These are phyloP conservation scores for Epinephelus cyanopodus DNA, from an alignment of 2,113 vertebrate genomes.

Conservation along the genomic window DNA sequence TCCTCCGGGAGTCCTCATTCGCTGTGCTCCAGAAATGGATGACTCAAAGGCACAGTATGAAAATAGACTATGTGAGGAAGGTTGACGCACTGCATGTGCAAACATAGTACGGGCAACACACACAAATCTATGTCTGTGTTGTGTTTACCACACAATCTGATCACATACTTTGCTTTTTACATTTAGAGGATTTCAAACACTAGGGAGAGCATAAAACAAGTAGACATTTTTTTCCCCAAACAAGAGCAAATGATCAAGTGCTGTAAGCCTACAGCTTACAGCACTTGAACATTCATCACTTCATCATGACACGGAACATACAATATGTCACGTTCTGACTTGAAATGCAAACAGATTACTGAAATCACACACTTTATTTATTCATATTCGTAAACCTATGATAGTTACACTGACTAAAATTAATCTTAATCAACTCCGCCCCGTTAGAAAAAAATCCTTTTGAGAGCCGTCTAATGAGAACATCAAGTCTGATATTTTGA, in stretches of 20 bases:
- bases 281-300: too few relatives aligned
- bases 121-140: conserved; percentile 45
- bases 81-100: conserved; percentile 69
- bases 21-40: conserved; percentile 80
- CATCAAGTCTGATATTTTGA: conserved; percentile 72
- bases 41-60: conserved; percentile 83
- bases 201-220: conserved; percentile 34
- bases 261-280: too few relatives aligned
- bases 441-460: conserved; percentile 28
- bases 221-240: conserved; percentile 24
- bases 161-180: conserved; percentile 43
- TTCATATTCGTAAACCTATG: conserved; percentile 45
- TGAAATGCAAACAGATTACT: conserved; percentile 31
- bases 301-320: conserved; percentile 21
- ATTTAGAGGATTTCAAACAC: conserved; percentile 30
- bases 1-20: conserved; percentile 82
- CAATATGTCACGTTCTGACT: conserved; percentile 9
- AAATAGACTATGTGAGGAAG: conserved; percentile 81
- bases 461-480: conserved; percentile 63
- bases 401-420: conserved; percentile 30
- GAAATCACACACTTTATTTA: conserved; percentile 42
- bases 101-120: conserved; percentile 58
- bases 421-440: conserved; percentile 49
- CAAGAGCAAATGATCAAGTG: conserved; percentile 39
- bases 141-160: conserved; percentile 52